phyloP scores from a whole-genome alignment of 1,140 invertebrate genomes.

The Trichonephila clavipes region DNA sequence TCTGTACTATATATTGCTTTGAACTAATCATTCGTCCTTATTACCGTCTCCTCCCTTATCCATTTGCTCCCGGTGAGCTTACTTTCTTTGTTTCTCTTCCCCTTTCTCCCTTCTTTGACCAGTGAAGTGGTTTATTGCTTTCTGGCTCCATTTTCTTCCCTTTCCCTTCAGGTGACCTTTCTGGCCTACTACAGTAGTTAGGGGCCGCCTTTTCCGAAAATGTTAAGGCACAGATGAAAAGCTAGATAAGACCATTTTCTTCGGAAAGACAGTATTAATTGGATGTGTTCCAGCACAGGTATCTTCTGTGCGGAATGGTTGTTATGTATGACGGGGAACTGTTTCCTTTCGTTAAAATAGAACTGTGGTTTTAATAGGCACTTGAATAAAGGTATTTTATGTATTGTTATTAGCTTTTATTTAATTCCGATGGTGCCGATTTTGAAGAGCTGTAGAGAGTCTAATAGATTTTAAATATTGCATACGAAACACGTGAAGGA shows the following conservation, averaged over 20 bases:
- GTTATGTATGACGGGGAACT: background rate
- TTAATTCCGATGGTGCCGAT: too few species aligned
- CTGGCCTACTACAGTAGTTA: background rate
- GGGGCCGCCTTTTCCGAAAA: slow-evolving; percentile 1
- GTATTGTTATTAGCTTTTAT: too few species aligned
- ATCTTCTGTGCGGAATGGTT: background rate
- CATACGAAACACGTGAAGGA: too few species aligned
- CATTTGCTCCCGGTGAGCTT: background rate
- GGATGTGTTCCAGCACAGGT: slow-evolving; percentile 34
- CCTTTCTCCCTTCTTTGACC: slow-evolving; percentile 49
- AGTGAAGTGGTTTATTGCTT: slow-evolving; percentile 60
- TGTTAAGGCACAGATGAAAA: slow-evolving; percentile 37
- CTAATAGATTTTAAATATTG: too few species aligned
- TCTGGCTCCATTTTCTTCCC: slow-evolving; percentile 10
- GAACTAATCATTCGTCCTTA: slow-evolving; percentile 60
- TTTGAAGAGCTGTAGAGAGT: too few species aligned
- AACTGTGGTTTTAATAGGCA: too few species aligned
- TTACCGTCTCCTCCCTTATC: slow-evolving; percentile 46
- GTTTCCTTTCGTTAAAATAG: background rate
- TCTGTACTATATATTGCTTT: slow-evolving; percentile 48
- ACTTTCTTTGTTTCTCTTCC: slow-evolving; percentile 48
- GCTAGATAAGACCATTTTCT: slow-evolving; percentile 3
- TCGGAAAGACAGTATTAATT: slow-evolving; percentile 41
- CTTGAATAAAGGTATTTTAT: too few species aligned
- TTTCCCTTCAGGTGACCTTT: slow-evolving; percentile 1